Conservation (phyloP, 2,888 invertebrate species). For the Strigamia transsilvanica region DNA sequence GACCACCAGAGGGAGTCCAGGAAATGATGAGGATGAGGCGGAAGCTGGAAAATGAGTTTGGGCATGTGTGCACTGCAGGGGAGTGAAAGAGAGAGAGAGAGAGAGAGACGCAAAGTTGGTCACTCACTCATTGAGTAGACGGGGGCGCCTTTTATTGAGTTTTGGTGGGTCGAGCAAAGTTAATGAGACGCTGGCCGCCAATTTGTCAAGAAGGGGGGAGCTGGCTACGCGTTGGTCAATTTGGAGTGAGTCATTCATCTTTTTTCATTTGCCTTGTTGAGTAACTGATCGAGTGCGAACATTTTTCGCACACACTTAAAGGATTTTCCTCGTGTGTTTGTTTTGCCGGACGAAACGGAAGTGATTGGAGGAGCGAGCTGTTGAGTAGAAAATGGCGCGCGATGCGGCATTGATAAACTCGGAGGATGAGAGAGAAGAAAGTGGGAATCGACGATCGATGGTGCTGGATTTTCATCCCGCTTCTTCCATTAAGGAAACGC, state of each 20-base stretch:
- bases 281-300: neutral
- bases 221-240: neutral
- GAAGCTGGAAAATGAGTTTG: conserved; percentile 12
- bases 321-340: neutral
- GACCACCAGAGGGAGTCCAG: neutral
- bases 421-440: neutral
- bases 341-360: neutral
- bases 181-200: conserved; percentile 21
- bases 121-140: conserved; percentile 16
- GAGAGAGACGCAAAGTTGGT: neutral
- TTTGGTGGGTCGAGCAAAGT: conserved; percentile 30
- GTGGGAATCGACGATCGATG: conserved; percentile 3
- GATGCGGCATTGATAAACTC: neutral
- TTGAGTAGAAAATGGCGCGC: neutral
- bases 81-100: neutral
- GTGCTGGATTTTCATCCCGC: neutral
- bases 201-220: neutral
- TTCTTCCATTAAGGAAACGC: conserved; percentile 20
- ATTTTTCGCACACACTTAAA: neutral
- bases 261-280: conserved; percentile 29
- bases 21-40: conserved; percentile 16
- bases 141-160: conserved; percentile 21
- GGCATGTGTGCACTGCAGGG: conserved; percentile 30
- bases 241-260: conserved; percentile 26
- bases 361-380: neutral